A percentile compares a stretch with the other conserved stretches of the same genome.
Evolutionary conservation across 2,888 invertebrate species (phyloP).

Genomic region (Pollenia griseotomentosa): DNA sequence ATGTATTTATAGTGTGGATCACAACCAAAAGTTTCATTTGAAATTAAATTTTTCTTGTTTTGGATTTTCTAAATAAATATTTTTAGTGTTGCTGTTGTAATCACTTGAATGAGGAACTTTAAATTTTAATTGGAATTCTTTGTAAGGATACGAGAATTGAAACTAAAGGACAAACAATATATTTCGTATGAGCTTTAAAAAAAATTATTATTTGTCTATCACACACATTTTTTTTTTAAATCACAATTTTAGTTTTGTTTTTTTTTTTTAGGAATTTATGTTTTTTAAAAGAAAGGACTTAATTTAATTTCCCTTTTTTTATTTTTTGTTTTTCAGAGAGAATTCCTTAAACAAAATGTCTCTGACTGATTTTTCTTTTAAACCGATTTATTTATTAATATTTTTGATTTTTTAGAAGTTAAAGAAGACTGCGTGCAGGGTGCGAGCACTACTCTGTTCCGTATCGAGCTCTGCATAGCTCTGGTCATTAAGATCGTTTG

Average conservation of each 20-base stretch:
- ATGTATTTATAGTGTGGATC: not conserved
- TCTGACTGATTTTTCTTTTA: not conserved
- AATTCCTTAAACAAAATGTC: not conserved
- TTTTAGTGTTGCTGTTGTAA: slow-evolving; percentile 60
- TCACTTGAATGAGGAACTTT: slow-evolving; percentile 81
- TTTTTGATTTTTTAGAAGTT: slow-evolving; percentile 70
- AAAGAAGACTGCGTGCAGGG: slow-evolving; percentile 63
- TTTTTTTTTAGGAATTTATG: not conserved
- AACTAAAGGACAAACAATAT: slow-evolving; percentile 48
- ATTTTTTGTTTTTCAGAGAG: not conserved
- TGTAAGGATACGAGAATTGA: slow-evolving; percentile 8
- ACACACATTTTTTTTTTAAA: slow-evolving; percentile 74
- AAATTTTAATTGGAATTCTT: slow-evolving; percentile 58
- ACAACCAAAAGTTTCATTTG: slow-evolving; percentile 19
- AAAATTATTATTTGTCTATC: slow-evolving; percentile 76
- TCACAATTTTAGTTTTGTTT: slow-evolving; percentile 33
- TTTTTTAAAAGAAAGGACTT: not conserved
- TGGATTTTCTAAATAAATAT: slow-evolving; percentile 31
- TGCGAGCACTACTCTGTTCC: slow-evolving; percentile 74
- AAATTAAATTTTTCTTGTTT: slow-evolving; percentile 5
- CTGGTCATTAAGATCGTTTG: slow-evolving; percentile 71
- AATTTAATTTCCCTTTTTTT: not conserved
- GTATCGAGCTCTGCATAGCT: slow-evolving; percentile 75
- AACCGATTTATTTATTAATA: slow-evolving; percentile 66
- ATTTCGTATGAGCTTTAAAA: slow-evolving; percentile 55